These are phyloP conservation scores for Diloba caeruleocephala DNA, from an alignment of 2,888 invertebrate genomes.

Conservation along the genomic window DNA sequence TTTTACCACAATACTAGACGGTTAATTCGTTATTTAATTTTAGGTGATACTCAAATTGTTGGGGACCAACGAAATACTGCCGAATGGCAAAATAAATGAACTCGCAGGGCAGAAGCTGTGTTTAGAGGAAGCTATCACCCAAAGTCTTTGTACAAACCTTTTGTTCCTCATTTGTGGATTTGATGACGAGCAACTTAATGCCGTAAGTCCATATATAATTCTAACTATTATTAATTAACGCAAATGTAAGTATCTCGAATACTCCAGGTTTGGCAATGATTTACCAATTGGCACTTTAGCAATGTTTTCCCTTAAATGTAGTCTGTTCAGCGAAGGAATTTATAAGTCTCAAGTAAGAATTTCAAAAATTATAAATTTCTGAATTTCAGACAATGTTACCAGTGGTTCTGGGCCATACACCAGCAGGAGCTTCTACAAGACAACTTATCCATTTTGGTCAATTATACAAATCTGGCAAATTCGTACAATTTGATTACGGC, in stretches of 20 bases:
- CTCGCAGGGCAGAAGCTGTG: slow-evolving; percentile 84
- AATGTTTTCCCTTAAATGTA: too few species aligned
- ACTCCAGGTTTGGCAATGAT: too few species aligned
- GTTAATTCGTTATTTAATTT: slow-evolving; percentile 36
- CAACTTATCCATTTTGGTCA: slow-evolving; percentile 88
- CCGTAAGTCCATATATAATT: slow-evolving; percentile 77
- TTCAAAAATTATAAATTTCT: background rate
- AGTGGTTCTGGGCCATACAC: slow-evolving; percentile 83
- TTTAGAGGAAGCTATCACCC: slow-evolving; percentile 81
- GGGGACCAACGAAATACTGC: slow-evolving; percentile 89
- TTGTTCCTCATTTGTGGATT: slow-evolving; percentile 90
- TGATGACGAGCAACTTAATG: slow-evolving; percentile 85
- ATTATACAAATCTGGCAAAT: slow-evolving; percentile 79
- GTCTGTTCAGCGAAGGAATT: background rate
- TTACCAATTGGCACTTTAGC: too few species aligned
- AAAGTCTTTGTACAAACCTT: slow-evolving; percentile 89
- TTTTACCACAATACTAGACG: background rate
- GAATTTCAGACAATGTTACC: slow-evolving; percentile 84
- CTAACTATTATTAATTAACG: too few species aligned
- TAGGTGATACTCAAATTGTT: slow-evolving; percentile 76
- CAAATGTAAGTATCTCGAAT: too few species aligned
- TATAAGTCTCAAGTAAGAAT: background rate
- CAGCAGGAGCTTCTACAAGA: slow-evolving; percentile 84
- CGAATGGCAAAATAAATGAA: slow-evolving; percentile 85
- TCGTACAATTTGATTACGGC: slow-evolving; percentile 86